Evolutionary conservation across 2,113 vertebrate genomes (phyloP).

Genomic region (Mohoua ochrocephala): DNA sequence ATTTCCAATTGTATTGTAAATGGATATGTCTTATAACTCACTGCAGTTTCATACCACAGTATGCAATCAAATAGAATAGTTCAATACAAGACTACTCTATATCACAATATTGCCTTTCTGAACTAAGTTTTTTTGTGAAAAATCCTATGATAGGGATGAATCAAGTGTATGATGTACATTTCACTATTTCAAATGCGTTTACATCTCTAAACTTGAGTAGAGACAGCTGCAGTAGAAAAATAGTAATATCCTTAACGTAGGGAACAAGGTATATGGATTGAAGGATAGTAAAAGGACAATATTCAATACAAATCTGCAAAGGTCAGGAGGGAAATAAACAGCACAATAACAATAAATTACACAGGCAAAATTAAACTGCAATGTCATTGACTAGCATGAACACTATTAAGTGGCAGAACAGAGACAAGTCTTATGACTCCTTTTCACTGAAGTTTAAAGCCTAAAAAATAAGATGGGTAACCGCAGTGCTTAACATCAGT

Average conservation of each 20-base stretch:
- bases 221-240: background rate
- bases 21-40: background rate
- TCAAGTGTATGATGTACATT: background rate
- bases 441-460: background rate
- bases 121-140: background rate
- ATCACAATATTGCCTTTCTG: background rate
- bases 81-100: background rate
- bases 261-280: background rate
- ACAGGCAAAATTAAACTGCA: background rate
- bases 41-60: background rate
- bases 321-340: background rate
- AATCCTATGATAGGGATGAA: background rate
- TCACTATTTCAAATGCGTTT: background rate
- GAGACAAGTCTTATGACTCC: background rate
- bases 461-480: background rate
- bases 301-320: background rate
- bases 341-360: background rate
- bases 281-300: background rate
- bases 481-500: background rate
- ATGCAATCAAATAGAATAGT: background rate
- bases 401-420: background rate
- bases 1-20: background rate
- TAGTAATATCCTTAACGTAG: background rate
- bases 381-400: background rate
- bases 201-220: background rate